Conservation (phyloP, 2,113 vertebrate genomes). For the Ploceus nigricollis region DNA sequence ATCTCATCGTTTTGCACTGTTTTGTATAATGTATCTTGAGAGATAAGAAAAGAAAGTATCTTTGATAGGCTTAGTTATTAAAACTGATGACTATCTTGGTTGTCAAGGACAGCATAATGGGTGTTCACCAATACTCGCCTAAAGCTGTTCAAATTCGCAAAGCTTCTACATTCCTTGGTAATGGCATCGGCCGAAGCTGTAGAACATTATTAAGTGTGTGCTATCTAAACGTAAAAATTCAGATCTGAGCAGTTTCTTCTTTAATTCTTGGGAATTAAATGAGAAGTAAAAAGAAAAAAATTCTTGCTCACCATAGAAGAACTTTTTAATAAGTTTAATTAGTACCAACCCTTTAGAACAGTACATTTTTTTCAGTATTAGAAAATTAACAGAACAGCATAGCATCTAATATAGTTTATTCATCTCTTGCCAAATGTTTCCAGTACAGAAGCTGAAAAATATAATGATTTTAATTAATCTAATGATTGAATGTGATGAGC, state of each 20-base stretch:
- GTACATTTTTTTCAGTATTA: background rate
- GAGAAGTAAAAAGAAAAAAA: background rate
- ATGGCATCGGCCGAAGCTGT: background rate
- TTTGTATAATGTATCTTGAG: background rate
- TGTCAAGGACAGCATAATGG: background rate
- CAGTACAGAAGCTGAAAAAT: slow-evolving; percentile 24
- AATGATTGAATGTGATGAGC: background rate
- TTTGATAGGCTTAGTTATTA: background rate
- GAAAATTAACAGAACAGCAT: slow-evolving; percentile 26
- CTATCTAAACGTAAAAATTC: background rate
- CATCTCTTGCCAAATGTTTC: slow-evolving; percentile 56
- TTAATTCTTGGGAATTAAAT: background rate
- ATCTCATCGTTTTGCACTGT: background rate
- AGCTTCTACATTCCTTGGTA: background rate
- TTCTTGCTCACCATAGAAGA: slow-evolving; percentile 37
- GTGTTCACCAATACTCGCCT: background rate
- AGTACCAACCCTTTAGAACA: background rate
- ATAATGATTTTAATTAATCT: slow-evolving; percentile 51
- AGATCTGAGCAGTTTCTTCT: background rate
- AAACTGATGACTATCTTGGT: background rate
- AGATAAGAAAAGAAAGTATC: background rate
- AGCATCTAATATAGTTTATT: slow-evolving; percentile 33
- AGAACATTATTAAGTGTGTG: background rate
- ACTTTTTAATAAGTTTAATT: slow-evolving; percentile 56
- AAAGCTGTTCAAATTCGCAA: background rate